These are phyloP conservation scores for Chrysocyon brachyurus DNA, from an alignment of 2,797 vertebrate species.

Conservation along the genomic window DNA sequence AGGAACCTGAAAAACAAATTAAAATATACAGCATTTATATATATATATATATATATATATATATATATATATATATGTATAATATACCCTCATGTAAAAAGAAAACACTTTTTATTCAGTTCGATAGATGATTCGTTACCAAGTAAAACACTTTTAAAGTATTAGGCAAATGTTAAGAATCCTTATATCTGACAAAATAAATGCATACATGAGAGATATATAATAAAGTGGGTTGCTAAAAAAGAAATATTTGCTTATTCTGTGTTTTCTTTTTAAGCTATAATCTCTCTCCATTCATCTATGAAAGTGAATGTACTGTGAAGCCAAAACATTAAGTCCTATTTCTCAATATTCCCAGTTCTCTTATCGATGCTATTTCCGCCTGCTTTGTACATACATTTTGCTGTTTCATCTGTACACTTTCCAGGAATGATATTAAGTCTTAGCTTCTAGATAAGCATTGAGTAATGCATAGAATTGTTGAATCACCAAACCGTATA, in stretches of 20 bases:
- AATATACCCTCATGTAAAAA: constrained; percentile 70
- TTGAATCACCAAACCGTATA: neutral
- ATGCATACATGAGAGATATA: neutral
- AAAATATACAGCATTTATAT: constrained; percentile 15
- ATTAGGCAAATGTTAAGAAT: neutral
- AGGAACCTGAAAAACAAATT: constrained; percentile 86
- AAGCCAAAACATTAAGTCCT: neutral
- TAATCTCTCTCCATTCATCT: neutral
- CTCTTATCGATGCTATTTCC: neutral
- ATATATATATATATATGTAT: neutral
- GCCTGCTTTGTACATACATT: neutral
- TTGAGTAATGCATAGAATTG: neutral
- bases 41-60: neutral
- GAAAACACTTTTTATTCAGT: neutral
- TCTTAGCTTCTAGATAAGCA: neutral
- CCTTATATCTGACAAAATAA: neutral
- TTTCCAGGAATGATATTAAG: neutral
- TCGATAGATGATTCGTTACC: neutral
- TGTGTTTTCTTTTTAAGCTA: neutral
- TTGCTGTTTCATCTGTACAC: neutral
- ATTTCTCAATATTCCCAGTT: neutral
- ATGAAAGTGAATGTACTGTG: neutral
- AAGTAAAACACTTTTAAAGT: neutral
- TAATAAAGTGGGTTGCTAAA: neutral
- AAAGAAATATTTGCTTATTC: neutral